These are phyloP conservation scores for Neotragus moschatus DNA, from an alignment of 2,113 vertebrate species.

Conservation along the genomic window DNA sequence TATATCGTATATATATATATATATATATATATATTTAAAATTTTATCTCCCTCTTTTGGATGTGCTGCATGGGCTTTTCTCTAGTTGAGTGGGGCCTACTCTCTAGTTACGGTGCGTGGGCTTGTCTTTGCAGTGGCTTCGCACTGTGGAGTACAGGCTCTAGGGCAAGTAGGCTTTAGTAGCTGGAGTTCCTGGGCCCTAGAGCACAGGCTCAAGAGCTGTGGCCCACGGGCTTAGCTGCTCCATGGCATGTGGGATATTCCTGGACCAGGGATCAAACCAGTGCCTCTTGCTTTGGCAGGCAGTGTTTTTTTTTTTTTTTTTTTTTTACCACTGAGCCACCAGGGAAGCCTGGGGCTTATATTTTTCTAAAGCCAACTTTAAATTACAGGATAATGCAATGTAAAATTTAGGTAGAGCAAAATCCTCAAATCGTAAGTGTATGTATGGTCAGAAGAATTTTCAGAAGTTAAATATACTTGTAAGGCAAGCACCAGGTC, in stretches of 20 bases:
- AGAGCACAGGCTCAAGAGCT: no score
- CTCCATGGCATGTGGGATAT: background rate
- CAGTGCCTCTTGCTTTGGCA: background rate
- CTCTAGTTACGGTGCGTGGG: accelerated
- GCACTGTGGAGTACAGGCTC: background rate
- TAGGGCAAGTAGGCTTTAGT: background rate
- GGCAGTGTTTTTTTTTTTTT: no score
- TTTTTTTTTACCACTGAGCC: background rate
- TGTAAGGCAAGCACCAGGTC: no score
- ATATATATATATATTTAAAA: no score
- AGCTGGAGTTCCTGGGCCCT: background rate
- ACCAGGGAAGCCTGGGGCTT: background rate
- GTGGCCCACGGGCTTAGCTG: background rate
- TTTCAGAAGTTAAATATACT: background rate
- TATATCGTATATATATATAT: background rate
- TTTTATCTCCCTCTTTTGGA: background rate
- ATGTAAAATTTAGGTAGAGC: background rate
- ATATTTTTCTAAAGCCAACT: background rate
- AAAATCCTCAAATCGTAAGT: background rate
- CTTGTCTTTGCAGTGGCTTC: background rate
- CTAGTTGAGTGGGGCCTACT: background rate
- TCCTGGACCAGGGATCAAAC: background rate
- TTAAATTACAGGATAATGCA: background rate
- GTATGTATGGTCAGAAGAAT: background rate
- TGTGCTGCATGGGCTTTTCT: background rate